A percentile compares a stretch with the other conserved stretches of the same genome.
These are phyloP conservation scores for Cydia fagiglandana DNA, from an alignment of 1,140 invertebrate genomes.

Conservation along the genomic window DNA sequence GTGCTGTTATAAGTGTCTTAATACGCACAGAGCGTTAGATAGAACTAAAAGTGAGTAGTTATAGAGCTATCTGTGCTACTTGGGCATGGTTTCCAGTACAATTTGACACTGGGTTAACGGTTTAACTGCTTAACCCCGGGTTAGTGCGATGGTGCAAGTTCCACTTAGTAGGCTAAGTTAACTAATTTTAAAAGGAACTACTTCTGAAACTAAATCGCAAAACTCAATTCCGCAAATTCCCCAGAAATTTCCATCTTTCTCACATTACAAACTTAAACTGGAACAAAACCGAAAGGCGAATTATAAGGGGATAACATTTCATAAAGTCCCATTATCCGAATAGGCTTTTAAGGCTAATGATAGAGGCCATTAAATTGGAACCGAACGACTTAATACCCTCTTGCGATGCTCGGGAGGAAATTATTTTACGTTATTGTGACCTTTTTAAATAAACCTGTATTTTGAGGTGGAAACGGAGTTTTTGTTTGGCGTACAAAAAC, in stretches of 20 bases:
- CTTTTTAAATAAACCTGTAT: slow-evolving; percentile 6
- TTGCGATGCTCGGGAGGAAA: slow-evolving; percentile 5
- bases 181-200: too few species aligned
- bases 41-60: too few species aligned
- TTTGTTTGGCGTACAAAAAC: too few species aligned
- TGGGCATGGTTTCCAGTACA: too few species aligned
- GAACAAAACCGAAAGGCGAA: slow-evolving; percentile 18
- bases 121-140: too few species aligned
- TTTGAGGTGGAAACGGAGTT: background rate
- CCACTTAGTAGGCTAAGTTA: too few species aligned
- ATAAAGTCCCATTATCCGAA: slow-evolving; percentile 43
- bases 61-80: too few species aligned
- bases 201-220: background rate
- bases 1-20: too few species aligned
- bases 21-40: too few species aligned
- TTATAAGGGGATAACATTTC: slow-evolving; percentile 40
- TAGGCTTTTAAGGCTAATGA: slow-evolving; percentile 42
- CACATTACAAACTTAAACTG: slow-evolving; percentile 16
- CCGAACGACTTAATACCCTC: slow-evolving; percentile 33
- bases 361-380: slow-evolving; percentile 42
- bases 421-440: slow-evolving; percentile 20
- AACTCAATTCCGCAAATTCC: background rate
- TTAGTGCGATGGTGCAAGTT: too few species aligned
- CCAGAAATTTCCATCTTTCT: slow-evolving; percentile 14
- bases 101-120: too few species aligned